These are phyloP conservation scores for Bothrops jararaca DNA, from an alignment of 2,113 vertebrate genomes.

Conservation along the genomic window DNA sequence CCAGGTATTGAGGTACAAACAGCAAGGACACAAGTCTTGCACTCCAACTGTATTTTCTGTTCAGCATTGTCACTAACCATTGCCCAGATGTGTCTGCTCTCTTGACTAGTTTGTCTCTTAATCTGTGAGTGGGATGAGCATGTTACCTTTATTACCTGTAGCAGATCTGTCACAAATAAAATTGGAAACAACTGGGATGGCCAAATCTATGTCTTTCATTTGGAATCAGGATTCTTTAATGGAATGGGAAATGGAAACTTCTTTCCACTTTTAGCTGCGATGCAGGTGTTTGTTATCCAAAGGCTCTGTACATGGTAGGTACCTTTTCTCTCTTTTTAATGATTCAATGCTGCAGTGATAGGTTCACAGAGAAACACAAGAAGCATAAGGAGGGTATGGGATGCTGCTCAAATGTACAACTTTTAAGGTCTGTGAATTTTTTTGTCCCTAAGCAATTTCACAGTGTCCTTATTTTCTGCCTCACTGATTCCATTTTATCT, in stretches of 20 bases:
- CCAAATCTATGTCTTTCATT: background rate
- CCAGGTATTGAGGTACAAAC: background rate
- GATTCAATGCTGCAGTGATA: background rate
- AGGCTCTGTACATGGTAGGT: background rate
- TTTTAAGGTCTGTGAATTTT: constrained; percentile 36
- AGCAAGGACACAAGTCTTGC: background rate
- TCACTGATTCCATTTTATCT: constrained; percentile 51
- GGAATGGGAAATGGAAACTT: background rate
- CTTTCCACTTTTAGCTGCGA: background rate
- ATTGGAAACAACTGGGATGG: constrained; percentile 5
- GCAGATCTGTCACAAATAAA: constrained; percentile 4
- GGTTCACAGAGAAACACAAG: constrained; percentile 4
- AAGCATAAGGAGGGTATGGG: constrained; percentile 14
- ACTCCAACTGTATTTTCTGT: background rate
- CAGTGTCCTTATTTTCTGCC: constrained; percentile 57
- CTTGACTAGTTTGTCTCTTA: background rate
- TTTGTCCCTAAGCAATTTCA: constrained; percentile 41
- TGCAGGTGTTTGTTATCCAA: background rate
- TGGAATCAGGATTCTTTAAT: background rate
- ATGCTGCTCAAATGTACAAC: background rate
- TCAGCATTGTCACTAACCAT: background rate
- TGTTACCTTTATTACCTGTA: background rate
- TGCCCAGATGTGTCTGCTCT: background rate
- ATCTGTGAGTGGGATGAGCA: background rate
- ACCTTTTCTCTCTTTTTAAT: background rate